Conservation (phyloP, 2,888 invertebrate species). For the Tinea trinotella region DNA sequence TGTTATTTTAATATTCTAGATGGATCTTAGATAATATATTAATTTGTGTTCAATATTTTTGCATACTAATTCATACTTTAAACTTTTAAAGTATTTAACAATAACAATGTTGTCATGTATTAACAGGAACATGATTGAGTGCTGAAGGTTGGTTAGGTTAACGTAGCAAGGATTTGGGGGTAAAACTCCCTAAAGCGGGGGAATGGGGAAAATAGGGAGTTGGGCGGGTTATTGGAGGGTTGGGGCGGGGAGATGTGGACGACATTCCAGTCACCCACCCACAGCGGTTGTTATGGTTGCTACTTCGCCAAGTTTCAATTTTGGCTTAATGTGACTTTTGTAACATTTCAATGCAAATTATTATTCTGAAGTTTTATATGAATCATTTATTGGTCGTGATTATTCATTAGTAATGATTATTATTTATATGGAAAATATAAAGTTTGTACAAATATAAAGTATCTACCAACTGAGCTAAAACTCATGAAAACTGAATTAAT, state of each 20-base stretch:
- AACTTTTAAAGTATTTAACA: neutral
- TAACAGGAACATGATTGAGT: conserved; percentile 6
- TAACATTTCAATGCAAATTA: too few relatives aligned
- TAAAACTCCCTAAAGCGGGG: conserved; percentile 19
- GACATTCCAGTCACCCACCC: conserved; percentile 53
- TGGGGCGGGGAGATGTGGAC: conserved; percentile 26
- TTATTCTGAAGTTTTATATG: too few relatives aligned
- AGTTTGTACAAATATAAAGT: too few relatives aligned
- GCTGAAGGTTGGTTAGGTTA: neutral
- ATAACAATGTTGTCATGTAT: conserved; percentile 14
- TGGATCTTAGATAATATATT: too few relatives aligned
- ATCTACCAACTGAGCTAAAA: too few relatives aligned
- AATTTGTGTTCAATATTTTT: too few relatives aligned
- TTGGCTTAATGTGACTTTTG: too few relatives aligned
- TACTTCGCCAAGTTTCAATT: neutral
- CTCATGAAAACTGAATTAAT: too few relatives aligned
- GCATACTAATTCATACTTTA: neutral
- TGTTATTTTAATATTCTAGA: too few relatives aligned
- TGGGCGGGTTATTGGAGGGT: conserved; percentile 19
- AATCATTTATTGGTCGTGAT: too few relatives aligned
- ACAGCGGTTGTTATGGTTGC: conserved; percentile 26
- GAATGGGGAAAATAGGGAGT: conserved; percentile 18
- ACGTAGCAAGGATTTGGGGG: neutral
- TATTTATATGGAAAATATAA: too few relatives aligned
- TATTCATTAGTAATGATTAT: too few relatives aligned